Base-by-base conservation (phyloP, 2,888 invertebrate species). In the Mesoligia furuncula region DNA sequence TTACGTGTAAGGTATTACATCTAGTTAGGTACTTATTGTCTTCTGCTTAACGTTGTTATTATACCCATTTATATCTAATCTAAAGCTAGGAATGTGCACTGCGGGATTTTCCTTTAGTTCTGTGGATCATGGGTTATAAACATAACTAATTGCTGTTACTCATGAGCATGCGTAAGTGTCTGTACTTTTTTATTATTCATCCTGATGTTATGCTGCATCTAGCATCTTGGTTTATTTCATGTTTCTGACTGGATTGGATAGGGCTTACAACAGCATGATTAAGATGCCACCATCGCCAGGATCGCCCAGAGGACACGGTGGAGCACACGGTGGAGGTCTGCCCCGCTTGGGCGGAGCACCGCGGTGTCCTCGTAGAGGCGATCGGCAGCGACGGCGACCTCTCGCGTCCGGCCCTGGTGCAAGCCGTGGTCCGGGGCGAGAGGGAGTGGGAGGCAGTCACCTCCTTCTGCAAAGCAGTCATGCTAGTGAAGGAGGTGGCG, bases 1-100 rank as follows among this genome's bases (percentile, higher is more conserved):
- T 88, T 89, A 81, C 70, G 71, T 84, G 81, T 79, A 84, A 84
- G 73, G 79, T 86, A 73, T 76, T 83, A 71, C 65, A 57, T 62
- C 76, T 80, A 61, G 70, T 85, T 80, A 76, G 31, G 74, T 77
- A 75, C 75, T 66, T 71, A 84, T 87, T 87, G 87, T 87, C 62
- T 76, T 81, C 75, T 80, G 74, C 73, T 79, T 75, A 74, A 24
- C 24, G 42, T 59, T 77, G 66, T 86, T 77, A 84, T 80, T 76
- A 75, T 31, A 59, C 27, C 24, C 45, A 48, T 70, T 77, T 71
- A 65, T 73, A 76, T 75, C 65, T 75, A 75, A 84, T 79, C 17
- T 62, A 57, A 77, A 70, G 48, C 48, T 64, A 31, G 81, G 72
- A 66, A 85, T 82, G 65, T 74, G 62, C n/a, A 73, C 39, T 66